Evolutionary conservation across 2,113 vertebrate genomes (phyloP), one percentile per base, ranked within the genome.

Genomic region (Gopherus flavomarginatus): DNA sequence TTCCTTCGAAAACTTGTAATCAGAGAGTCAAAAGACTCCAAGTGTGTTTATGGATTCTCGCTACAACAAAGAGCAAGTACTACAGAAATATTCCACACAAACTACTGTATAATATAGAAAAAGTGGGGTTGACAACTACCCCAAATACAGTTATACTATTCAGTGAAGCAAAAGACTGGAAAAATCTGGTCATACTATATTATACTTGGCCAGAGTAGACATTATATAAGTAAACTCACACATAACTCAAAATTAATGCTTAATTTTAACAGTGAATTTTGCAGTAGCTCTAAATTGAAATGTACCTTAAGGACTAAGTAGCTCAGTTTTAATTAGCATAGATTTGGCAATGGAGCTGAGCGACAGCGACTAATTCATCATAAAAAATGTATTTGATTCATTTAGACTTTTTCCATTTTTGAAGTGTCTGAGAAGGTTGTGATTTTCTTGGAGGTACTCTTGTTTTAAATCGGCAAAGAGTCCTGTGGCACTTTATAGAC

Each of bases 321-420:
- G n/a, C 50, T 11, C 52, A 50, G 8, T n/a, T 82, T 56, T 26
- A 72, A 50, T 47, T 72, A 57, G 42, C 7, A 11, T 1, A 16
- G 21, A 1, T 38, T 49, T 3, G 2, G 50, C 52, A 49, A 56
- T 84, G 49, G 11, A 17, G 14, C 35, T 11, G 82, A 17, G 0
- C 6, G 5, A 0, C 44, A 22, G 0, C 8, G 8, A 0, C 49
- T 79, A 0, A 4, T 5, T n/a, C 22, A 1, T 4, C 38, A 0
- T 3, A 26, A 24, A 9, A 49, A 35, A 53, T 0, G 1, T 27
- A 3, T 29, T 0, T 1, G 35, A 81, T 29, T 53, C 29, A 21
- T 6, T 3, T 2, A 27, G 72, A 0, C 47, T 3, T 50, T 83
- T 4, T 50, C 26, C 2, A 0, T 49, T 3, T 54, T 53, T 31